Base-by-base conservation (phyloP, 2,113 vertebrate species). In the Ceyx cyanopectus region DNA sequence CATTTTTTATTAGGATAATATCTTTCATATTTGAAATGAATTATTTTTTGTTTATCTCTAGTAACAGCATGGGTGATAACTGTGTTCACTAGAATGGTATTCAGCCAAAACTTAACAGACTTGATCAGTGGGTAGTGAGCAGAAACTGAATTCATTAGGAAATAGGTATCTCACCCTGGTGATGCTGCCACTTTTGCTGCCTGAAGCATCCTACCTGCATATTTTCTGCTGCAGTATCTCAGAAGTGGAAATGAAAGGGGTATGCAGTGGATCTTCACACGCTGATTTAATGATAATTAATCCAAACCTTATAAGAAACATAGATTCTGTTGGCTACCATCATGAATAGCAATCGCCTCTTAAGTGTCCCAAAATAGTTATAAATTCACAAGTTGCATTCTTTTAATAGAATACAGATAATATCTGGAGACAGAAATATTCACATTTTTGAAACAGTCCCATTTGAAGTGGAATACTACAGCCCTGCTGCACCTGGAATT, bases 141-240 rank as follows among this genome's bases (percentile, higher is more conserved):
- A 85, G 89, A 91, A 93, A 58, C 51, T 88, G 51, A 94, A 91
- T 94, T 91, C 86, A 88, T 85, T 93, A 85, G 63, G 76, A 92
- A 88, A 92, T 66, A 92, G 62, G 43, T 87, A 65, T 75, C 85
- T 81, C 81, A 72, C 72, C 12, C 58, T 70, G 18, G 81, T 48
- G 27, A 57, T 92, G 54, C 77, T 89, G 74, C 46, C 48, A 70
- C n/a, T 72, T 93, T 68, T 89, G 34, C 50, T 94, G 80, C 73
- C 81, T 80, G 30, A 81, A 92, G 81, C 62, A 66, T 54, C 58
- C 50, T 83, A 83, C 75, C 86, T 93, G 74, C 21, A 3, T 66
- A 75, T 80, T 94, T 89, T 78, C 65, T 92, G 43, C 73, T 65
- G 24, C 18, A 70, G 5, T 84, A 21, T 72, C 76, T 72, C 66